Evolutionary conservation across 2,888 invertebrate genomes (phyloP), one percentile per base, ranked within the genome.

Genomic region (Ceratothoa steindachneri): DNA sequence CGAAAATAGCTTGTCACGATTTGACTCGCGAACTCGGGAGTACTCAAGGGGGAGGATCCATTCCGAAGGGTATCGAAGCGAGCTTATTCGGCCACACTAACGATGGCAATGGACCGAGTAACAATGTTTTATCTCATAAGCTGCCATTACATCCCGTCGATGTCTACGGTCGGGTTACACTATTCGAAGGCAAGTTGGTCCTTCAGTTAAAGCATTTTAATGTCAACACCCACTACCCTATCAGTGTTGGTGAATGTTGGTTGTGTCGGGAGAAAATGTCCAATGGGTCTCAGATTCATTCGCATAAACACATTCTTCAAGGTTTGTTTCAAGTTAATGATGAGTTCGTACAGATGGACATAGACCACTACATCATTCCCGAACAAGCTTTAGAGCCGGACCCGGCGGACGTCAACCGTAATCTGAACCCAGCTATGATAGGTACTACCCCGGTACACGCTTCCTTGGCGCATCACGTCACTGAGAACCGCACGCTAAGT

Each of bases 271-370:
- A 77, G 29, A 79, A 79, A 60, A 72, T 79, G 7, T 72, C 52
- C 24, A 19, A 71, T 12, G 74, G 76, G 27, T 72, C 79, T 29
- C 79, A 73, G 53, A 28, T 79, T 29, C 76, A 71, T 55, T 67
- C 74, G 19, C 79, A 79, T 53, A 79, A 79, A 51, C 79, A 79
- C 30, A 69, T 72, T 24, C 67, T 79, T 27, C 72, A 75, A 29
- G 79, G 79, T n/a, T 27, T 77, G 31, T 79, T 79, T 53, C 79
- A 79, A 24, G 79, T 76, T 24, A 79, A 74, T 60, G 76, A 79
- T 72, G 79, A 77, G 24, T 79, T 65, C 65, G 74, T 79, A 7
- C 76, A 77, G 53, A 52, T 77, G 71, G 77, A 77, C 24, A 77
- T 77, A 41, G 77, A 77, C n/a, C 71, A 79, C 67, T 73, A 74